Percentiles rank a stretch among this genome's conserved stretches.
Evolutionary conservation across 2,888 invertebrate genomes (phyloP).

Genomic region (Standfussiana lucernea): DNA sequence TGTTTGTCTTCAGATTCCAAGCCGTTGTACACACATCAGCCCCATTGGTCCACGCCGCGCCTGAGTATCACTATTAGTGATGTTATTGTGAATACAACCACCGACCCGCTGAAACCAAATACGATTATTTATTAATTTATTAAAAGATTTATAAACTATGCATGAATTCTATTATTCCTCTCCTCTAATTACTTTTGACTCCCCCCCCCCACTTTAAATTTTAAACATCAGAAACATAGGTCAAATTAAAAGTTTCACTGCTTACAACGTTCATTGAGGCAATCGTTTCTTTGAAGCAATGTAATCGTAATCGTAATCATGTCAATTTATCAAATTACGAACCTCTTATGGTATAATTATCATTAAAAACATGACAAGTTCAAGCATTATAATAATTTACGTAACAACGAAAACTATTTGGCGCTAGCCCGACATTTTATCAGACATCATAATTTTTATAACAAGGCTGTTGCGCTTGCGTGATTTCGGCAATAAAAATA

Average conservation of each 20-base stretch:
- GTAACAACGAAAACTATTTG: conserved; percentile 51
- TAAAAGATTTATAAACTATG: conserved; percentile 51
- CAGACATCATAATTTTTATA: conserved; percentile 66
- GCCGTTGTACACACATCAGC: conserved; percentile 84
- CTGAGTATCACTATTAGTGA: conserved; percentile 74
- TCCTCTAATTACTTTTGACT: not conserved
- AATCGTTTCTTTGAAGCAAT: not conserved
- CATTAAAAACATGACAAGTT: conserved; percentile 28
- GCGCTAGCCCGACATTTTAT: conserved; percentile 65
- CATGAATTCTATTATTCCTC: conserved; percentile 11
- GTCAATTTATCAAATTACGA: conserved; percentile 37
- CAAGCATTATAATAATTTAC: conserved; percentile 20
- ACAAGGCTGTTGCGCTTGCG: conserved; percentile 74
- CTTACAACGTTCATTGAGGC: not conserved
- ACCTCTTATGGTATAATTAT: conserved; percentile 17
- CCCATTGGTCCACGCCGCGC: conserved; percentile 79
- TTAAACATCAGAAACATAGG: not conserved
- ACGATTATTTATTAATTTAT: conserved; percentile 56
- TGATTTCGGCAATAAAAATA: conserved; percentile 69
- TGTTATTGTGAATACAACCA: conserved; percentile 10
- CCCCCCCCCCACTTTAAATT: not conserved
- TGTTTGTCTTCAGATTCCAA: conserved; percentile 78
- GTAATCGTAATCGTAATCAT: conserved; percentile 36
- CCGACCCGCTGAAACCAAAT: conserved; percentile 59
- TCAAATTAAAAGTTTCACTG: not conserved